Conservation (phyloP, 2,113 vertebrate genomes). For the Sturnus vulgaris region DNA sequence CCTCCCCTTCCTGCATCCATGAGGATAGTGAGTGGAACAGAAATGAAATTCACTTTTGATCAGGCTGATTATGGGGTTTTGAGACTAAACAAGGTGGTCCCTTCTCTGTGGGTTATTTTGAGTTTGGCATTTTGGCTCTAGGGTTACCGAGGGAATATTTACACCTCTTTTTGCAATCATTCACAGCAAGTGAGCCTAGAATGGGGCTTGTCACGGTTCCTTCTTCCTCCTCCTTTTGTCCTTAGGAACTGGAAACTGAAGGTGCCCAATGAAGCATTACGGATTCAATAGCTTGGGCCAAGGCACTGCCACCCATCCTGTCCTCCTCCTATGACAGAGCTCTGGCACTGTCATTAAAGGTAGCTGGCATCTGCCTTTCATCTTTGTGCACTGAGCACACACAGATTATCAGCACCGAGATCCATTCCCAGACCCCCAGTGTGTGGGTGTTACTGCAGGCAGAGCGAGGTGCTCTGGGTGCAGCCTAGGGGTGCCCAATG, state of each 20-base stretch:
- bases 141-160: background rate
- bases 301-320: background rate
- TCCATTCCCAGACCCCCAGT: accelerated
- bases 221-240: background rate
- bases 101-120: background rate
- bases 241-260: background rate
- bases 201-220: background rate
- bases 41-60: background rate
- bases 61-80: background rate
- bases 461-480: accelerated
- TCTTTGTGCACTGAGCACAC: background rate
- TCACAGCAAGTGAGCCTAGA: background rate
- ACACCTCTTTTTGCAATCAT: background rate
- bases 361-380: background rate
- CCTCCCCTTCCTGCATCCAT: background rate
- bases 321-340: background rate
- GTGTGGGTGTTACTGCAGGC: background rate
- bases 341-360: background rate
- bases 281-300: background rate
- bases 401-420: background rate
- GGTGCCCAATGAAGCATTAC: accelerated
- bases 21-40: background rate
- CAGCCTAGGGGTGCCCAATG: accelerated
- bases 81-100: background rate
- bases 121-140: background rate